phyloP scores from a whole-genome alignment of 2,113 vertebrate genomes.

The Pluvianellus socialis region DNA sequence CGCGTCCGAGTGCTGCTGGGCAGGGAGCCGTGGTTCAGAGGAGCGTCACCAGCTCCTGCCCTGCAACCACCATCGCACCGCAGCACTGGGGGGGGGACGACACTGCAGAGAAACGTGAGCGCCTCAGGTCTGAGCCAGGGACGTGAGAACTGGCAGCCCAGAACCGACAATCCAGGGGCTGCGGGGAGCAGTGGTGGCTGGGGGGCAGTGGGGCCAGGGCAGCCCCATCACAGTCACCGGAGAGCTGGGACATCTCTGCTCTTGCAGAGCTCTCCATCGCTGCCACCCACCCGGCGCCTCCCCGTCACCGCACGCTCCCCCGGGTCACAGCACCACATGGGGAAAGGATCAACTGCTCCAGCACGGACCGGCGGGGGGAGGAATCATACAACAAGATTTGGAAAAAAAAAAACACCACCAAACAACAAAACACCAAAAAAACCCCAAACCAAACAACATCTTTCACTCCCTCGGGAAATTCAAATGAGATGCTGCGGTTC shows the following conservation, averaged over 20 bases:
- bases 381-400: not conserved
- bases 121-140: not conserved
- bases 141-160: not conserved
- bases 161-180: not conserved
- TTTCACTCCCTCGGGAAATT: not conserved
- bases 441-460: not conserved
- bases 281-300: not conserved
- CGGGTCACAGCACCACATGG: not conserved
- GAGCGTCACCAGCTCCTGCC: not conserved
- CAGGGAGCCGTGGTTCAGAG: not conserved
- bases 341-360: not conserved
- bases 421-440: not conserved
- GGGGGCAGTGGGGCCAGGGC: not conserved
- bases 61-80: not conserved
- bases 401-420: fast-evolving
- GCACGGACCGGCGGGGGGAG: not conserved
- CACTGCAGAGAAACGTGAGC: fast-evolving
- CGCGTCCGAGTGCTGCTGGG: not conserved
- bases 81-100: not conserved
- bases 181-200: not conserved
- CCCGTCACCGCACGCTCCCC: not conserved
- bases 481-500: not conserved
- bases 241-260: not conserved
- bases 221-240: not conserved
- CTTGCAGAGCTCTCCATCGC: not conserved